Evolutionary conservation across 2,888 invertebrate species (phyloP), one percentile per base, ranked within the genome.

Genomic region (Auanema freiburgensis): DNA sequence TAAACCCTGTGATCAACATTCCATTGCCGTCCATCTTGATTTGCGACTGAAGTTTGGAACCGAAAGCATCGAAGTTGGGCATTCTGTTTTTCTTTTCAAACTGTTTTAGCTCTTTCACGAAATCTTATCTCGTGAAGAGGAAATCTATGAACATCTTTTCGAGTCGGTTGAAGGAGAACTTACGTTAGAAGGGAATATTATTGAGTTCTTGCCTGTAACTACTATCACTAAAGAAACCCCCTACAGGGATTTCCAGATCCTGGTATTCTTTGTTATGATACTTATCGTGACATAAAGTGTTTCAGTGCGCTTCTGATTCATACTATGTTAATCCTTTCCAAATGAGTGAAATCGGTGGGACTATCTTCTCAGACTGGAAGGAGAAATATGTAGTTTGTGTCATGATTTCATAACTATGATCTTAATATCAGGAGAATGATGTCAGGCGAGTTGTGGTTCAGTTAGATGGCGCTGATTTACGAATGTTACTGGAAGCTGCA

Each of bases 281-380:
- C 43, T 41, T 43, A 43, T 46, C 21, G 3, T 33, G 5, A 3
- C 43, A 25, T 23, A 41, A n/a, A 14, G 1, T 41, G 54, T 59
- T 78, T 67, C 61, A 77, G 77, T 67, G 71, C 16, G 72, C 68
- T 21, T 65, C 61, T 3, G 57, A 52, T 3, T 61, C 61, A 8
- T 80, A 69, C 53, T 79, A 60, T 55, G 72, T 79, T 18, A 67
- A 79, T 63, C 53, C 77, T 12, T 42, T 63, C 18, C 63, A 69
- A 51, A 55, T 79, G 23, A 67, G 66, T 21, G 61, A 66, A 12
- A 55, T 74, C 16, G 76, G 76, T 53, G 77, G 77, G 14, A 56
- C 57, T 40, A 46, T 79, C 10, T 79, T 79, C 56, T 43, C 51
- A 12, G 72, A 69, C 16, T 79, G 79, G 77, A 72, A 68, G 52